Percentiles rank a stretch among this genome's conserved stretches.
Evolutionary conservation across 2,797 vertebrate genomes (phyloP).

Genomic region (Tinamus major): DNA sequence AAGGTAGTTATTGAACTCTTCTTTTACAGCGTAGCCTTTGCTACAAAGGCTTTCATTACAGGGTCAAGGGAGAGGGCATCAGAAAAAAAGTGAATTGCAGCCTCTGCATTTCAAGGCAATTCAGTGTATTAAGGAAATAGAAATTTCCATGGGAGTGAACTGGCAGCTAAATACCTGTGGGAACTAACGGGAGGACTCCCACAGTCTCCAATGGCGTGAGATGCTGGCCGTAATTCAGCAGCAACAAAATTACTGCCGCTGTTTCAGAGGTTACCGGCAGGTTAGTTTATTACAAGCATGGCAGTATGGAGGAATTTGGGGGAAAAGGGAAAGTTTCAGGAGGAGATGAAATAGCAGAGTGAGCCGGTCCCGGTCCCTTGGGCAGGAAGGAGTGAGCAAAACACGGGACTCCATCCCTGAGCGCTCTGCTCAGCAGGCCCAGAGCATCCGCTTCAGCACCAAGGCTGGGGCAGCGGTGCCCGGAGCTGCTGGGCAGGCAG

Average conservation of each 20-base stretch:
- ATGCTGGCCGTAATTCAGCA: neutral
- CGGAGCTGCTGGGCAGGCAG: neutral
- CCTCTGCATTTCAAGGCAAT: neutral
- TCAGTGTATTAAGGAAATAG: constrained; percentile 1
- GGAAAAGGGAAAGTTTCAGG: neutral
- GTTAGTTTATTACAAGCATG: neutral
- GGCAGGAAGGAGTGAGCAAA: accelerated
- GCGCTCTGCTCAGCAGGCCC: accelerated
- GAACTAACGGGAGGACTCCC: neutral
- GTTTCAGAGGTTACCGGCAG: neutral
- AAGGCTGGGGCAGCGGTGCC: neutral
- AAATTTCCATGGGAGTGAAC: constrained; percentile 29
- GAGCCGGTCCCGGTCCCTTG: accelerated
- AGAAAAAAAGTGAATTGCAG: neutral
- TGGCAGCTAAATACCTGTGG: neutral
- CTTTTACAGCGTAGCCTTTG: neutral
- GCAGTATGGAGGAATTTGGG: neutral
- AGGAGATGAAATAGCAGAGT: neutral
- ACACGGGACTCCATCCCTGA: accelerated
- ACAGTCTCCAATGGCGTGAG: neutral
- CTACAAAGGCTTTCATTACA: neutral
- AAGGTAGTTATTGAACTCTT: neutral
- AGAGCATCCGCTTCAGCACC: neutral
- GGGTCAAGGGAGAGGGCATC: constrained; percentile 5
- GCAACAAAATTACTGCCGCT: neutral